A percentile compares a stretch with the other conserved stretches of the same genome.
Evolutionary conservation across 2,113 vertebrate genomes (phyloP).

Genomic region (Dolichotis patagonum): DNA sequence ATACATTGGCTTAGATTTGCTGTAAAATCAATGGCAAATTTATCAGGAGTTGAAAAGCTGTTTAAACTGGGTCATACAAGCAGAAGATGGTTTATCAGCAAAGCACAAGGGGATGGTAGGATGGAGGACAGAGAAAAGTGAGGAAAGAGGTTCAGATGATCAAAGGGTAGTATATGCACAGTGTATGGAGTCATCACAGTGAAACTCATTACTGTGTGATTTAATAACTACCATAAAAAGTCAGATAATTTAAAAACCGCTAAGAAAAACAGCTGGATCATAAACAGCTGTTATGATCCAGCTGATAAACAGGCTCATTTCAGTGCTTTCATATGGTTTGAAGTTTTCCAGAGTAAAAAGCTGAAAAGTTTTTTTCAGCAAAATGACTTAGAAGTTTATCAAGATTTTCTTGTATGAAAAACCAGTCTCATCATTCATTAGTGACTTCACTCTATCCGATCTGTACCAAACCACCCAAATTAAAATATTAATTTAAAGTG

Average conservation of each 20-base stretch:
- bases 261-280: background rate
- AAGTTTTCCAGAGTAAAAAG: background rate
- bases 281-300: no score
- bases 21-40: background rate
- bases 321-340: constrained; percentile 16
- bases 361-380: background rate
- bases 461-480: background rate
- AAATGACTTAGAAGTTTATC: background rate
- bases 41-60: background rate
- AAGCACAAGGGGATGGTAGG: background rate
- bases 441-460: background rate
- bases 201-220: background rate
- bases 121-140: background rate
- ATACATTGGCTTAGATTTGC: background rate
- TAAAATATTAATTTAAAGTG: background rate
- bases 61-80: background rate
- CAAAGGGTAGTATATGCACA: no score
- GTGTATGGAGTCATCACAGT: background rate
- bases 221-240: background rate
- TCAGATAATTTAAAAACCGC: background rate
- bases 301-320: background rate
- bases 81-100: background rate
- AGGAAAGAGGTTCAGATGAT: background rate
- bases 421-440: background rate
- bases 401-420: background rate